phyloP scores from a whole-genome alignment of 2,888 invertebrate species.

The Apamea sordens region DNA sequence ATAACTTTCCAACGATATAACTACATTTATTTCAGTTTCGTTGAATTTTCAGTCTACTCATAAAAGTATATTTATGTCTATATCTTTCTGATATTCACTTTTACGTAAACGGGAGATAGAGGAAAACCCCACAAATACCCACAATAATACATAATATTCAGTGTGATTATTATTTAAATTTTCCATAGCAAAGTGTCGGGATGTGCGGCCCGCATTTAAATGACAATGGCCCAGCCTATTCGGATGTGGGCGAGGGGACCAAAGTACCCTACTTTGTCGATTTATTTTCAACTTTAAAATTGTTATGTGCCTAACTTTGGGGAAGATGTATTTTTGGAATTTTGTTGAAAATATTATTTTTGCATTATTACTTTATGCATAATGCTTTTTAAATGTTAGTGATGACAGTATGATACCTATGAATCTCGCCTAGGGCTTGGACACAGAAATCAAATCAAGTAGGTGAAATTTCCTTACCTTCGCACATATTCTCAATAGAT shows the following conservation, averaged over 20 bases:
- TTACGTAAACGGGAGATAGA: slow-evolving; percentile 12
- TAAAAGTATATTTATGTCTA: not conserved
- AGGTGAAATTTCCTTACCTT: no score
- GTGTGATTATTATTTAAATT: slow-evolving; percentile 85
- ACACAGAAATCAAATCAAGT: not conserved
- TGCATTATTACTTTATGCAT: slow-evolving; percentile 15
- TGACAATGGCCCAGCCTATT: slow-evolving; percentile 79
- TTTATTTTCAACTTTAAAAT: slow-evolving; percentile 69
- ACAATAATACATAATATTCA: slow-evolving; percentile 61
- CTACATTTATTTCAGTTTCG: not conserved
- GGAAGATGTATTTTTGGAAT: slow-evolving; percentile 41
- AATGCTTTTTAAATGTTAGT: not conserved
- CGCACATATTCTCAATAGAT: not conserved
- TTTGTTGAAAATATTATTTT: not conserved
- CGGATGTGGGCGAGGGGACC: slow-evolving; percentile 64
- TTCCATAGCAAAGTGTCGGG: slow-evolving; percentile 72
- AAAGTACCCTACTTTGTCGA: slow-evolving; percentile 66
- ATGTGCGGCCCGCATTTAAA: slow-evolving; percentile 82
- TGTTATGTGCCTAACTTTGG: slow-evolving; percentile 60
- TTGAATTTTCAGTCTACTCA: not conserved
- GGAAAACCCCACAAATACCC: slow-evolving; percentile 36
- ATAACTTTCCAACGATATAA: not conserved
- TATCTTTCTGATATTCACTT: not conserved
- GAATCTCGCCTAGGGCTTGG: not conserved
- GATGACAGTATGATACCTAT: not conserved